Base-by-base conservation (phyloP, 1,140 invertebrate species). In the Pseudomyrmex pallidus region DNA sequence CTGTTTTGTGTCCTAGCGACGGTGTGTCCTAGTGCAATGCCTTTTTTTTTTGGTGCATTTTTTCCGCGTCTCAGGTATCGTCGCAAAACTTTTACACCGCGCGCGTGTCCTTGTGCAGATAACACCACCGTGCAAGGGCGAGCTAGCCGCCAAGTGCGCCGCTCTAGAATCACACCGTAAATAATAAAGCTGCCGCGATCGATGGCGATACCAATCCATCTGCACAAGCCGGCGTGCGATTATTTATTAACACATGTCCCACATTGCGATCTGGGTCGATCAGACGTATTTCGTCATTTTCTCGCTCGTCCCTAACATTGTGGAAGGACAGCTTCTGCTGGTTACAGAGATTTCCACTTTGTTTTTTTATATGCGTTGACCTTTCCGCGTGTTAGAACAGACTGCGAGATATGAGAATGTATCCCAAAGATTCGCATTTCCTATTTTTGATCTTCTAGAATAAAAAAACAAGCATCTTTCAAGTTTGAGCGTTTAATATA, bases 201-300 rank as follows among this genome's bases (percentile, higher is more conserved):
- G 87, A 92, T 91, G 84, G 68, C 77, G 82, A 87, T 85, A 89
- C 74, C 74, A 84, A 90, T 90, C 80, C 82, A 86, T 90, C 85
- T 82, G 74, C 73, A 86, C 84, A 83, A 87, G 57, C 72, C 78
- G 80, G 68, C 59, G 82, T 59, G 22, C 78, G 90, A 91, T 92
- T 89, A 91, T 83, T 90, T 92, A 92, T 92, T 92, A 91, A 92
- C 84, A 67, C 61, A 22, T 89, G 91, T 90, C 90, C 91, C 91
- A 92, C 89, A 92, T 92, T 85, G 35, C 83, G 83, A 87, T 89
- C 85, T 84, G 85, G 87, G 83, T 89, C 87, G 83, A 90, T 90
- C 82, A 82, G 82, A 15, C 46, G n/a, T 68, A 74, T 88, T 83
- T 85, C 61, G 84, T 70, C 76, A 62, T 84, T 78, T 87, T 20